phyloP scores from a whole-genome alignment of 2,797 vertebrate species.

The Acipenser transmontanus region DNA sequence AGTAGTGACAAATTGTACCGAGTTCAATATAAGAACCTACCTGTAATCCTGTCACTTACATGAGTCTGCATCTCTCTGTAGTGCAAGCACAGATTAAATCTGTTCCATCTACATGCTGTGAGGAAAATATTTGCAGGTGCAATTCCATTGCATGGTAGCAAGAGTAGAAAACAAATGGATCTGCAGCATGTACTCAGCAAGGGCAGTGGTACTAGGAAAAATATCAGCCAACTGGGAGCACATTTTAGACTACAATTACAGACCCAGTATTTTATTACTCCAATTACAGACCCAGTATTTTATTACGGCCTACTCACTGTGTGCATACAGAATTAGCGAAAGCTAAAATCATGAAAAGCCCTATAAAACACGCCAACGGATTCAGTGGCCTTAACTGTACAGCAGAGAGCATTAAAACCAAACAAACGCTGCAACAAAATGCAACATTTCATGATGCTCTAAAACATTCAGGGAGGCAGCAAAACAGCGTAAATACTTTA shows the following conservation, averaged over 20 bases:
- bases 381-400: neutral
- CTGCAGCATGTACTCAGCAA: neutral
- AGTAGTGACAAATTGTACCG: neutral
- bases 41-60: neutral
- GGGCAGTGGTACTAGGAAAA: neutral
- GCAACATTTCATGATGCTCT: neutral
- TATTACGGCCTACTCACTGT: no score
- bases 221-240: neutral
- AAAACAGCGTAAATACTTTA: neutral
- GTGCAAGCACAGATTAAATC: neutral
- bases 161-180: slow-evolving; percentile 5
- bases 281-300: no score
- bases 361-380: slow-evolving; percentile 3
- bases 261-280: neutral
- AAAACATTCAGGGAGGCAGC: neutral
- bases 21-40: neutral
- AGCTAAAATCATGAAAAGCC: slow-evolving; percentile 1
- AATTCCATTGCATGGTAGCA: neutral
- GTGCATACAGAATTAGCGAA: slow-evolving; percentile 1
- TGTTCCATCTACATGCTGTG: neutral
- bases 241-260: neutral
- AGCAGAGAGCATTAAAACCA: neutral
- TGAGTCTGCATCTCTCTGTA: neutral
- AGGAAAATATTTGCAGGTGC: slow-evolving; percentile 7
- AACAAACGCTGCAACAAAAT: neutral